Evolutionary conservation across 2,113 vertebrate species (phyloP).

Genomic region (Speoplatyrhinus poulsoni): DNA sequence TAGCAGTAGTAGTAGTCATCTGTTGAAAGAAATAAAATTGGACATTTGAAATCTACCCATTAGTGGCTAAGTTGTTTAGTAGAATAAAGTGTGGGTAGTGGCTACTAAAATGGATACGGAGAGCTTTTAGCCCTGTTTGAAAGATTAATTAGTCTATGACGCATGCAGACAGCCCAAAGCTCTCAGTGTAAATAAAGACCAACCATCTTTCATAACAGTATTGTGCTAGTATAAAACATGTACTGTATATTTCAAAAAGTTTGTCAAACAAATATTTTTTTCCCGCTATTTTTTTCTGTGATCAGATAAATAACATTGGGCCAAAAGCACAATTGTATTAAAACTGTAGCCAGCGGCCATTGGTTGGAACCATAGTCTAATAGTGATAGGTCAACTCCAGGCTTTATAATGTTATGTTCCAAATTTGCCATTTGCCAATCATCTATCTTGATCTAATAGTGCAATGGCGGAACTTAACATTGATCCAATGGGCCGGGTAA

Average conservation of each 20-base stretch:
- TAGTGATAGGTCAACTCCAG: conserved; percentile 13
- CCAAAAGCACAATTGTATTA: conserved; percentile 3
- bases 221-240: not conserved
- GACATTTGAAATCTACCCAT: not conserved
- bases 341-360: not conserved
- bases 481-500: conserved; percentile 42
- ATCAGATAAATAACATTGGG: not conserved
- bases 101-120: conserved; percentile 14
- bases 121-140: conserved; percentile 2
- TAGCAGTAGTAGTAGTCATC: not conserved
- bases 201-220: not conserved
- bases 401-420: conserved; percentile 33
- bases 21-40: conserved; percentile 2
- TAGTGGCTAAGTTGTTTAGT: conserved; percentile 13
- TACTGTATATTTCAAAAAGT: no score
- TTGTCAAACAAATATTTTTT: no score
- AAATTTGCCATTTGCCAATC: conserved; percentile 34
- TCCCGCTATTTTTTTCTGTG: not conserved
- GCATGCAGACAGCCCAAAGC: not conserved
- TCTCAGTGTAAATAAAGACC: conserved; percentile 16
- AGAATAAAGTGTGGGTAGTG: conserved; percentile 18
- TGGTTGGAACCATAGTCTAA: not conserved
- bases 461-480: conserved; percentile 48
- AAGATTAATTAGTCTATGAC: conserved; percentile 1
- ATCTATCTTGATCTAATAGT: conserved; percentile 43